These are phyloP conservation scores for Aphelenchoides fujianensis DNA, from an alignment of 1,140 invertebrate species.

Conservation along the genomic window DNA sequence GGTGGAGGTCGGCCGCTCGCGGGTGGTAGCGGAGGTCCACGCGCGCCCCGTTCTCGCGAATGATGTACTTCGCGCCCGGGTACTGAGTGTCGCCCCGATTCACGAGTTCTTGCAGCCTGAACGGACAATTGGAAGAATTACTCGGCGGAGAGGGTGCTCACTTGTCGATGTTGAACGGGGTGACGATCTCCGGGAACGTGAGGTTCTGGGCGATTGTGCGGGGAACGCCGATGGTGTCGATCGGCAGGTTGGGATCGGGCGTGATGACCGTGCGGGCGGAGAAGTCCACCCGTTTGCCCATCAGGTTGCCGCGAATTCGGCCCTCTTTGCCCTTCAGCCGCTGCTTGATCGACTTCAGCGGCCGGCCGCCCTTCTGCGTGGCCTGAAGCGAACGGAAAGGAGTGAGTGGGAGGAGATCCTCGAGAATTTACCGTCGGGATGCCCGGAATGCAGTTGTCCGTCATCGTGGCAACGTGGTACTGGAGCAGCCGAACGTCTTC, in stretches of 20 bases:
- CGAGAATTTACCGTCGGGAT: constrained; percentile 84
- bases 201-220: constrained; percentile 96
- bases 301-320: constrained; percentile 93
- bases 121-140: too few relatives aligned
- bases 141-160: too few relatives aligned
- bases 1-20: constrained; percentile 92
- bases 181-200: constrained; percentile 98
- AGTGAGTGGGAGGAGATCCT: constrained; percentile 28
- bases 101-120: constrained; percentile 90
- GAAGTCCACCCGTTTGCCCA: constrained; percentile 99
- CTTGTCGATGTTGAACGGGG: constrained; percentile 96
- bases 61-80: constrained; percentile 98
- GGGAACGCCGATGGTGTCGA: constrained; percentile 97
- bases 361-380: constrained; percentile 97
- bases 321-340: constrained; percentile 84
- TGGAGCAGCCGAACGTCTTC: constrained; percentile 98
- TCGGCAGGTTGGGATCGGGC: constrained; percentile 94
- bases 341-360: constrained; percentile 90
- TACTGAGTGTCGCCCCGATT: constrained; percentile 93
- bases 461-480: constrained; percentile 94
- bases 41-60: constrained; percentile 94
- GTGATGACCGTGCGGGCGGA: constrained; percentile 98
- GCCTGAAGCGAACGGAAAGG: constrained; percentile 68
- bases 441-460: constrained; percentile 98
- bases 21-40: constrained; percentile 98